Evolutionary conservation across 2,888 invertebrate species (phyloP).

Genomic region (Aethes cnicana): DNA sequence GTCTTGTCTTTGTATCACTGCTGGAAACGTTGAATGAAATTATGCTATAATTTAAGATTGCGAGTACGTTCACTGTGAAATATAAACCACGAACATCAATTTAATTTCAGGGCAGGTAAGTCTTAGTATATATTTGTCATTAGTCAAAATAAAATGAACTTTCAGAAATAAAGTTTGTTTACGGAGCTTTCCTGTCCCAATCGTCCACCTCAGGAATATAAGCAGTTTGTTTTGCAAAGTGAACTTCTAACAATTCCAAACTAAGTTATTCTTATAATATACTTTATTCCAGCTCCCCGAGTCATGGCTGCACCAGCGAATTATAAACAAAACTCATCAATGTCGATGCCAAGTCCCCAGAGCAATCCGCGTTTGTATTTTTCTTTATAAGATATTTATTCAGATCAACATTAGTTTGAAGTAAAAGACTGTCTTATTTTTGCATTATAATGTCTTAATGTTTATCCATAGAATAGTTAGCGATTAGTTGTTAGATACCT

Average conservation of each 20-base stretch:
- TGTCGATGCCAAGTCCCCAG: conserved; percentile 87
- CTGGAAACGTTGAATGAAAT: not conserved
- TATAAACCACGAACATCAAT: not conserved
- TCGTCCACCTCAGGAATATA: too few species aligned
- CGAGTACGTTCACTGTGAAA: not conserved
- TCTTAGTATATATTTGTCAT: not conserved
- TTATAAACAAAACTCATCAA: conserved; percentile 90
- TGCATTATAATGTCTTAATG: conserved; percentile 13
- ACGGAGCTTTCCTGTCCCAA: too few species aligned
- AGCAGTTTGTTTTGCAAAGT: not conserved
- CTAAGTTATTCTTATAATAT: not conserved
- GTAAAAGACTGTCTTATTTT: not conserved
- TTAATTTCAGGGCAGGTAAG: conserved; percentile 22
- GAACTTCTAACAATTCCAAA: not conserved
- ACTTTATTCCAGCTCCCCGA: conserved; percentile 26
- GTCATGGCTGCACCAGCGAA: conserved; percentile 91
- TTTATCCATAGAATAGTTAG: conserved; percentile 22
- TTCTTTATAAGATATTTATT: conserved; percentile 32
- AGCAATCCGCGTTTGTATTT: conserved; percentile 87
- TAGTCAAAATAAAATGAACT: not conserved
- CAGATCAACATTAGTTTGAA: not conserved
- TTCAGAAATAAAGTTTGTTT: not conserved
- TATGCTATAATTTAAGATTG: conserved; percentile 10
- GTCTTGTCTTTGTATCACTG: not conserved
- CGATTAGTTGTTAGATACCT: conserved; percentile 65